These are phyloP conservation scores for Exaiptasia diaphana DNA, from an alignment of 64 coral and sea anemone genomes.

Conservation along the genomic window DNA sequence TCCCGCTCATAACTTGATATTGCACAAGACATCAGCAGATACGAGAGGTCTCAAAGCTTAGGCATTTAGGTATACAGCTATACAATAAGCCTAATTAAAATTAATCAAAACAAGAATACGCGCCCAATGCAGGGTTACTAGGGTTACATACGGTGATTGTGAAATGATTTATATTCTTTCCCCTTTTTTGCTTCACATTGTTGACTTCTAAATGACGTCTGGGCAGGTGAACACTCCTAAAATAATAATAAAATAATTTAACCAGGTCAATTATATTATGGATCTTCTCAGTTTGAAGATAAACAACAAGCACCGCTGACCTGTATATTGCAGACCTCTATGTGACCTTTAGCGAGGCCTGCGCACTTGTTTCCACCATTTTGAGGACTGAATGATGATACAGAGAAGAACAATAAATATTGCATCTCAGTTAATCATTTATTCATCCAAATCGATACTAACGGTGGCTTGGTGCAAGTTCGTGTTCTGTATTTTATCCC, in stretches of 20 bases:
- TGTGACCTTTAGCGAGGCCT: conserved; percentile 46
- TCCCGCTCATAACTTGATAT: neutral
- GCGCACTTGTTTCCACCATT: conserved; percentile 77
- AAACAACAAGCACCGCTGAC: neutral
- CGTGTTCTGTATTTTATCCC: conserved; percentile 53
- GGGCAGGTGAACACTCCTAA: neutral
- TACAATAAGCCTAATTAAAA: neutral
- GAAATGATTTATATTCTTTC: neutral
- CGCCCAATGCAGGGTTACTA: neutral
- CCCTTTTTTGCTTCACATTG: neutral
- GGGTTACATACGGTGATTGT: neutral
- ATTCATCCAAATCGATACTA: neutral
- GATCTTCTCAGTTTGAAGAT: too few species aligned
- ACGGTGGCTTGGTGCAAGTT: conserved; percentile 69
- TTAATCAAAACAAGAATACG: neutral
- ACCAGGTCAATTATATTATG: too few species aligned
- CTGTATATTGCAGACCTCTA: conserved; percentile 52
- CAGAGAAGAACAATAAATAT: neutral
- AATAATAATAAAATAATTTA: neutral
- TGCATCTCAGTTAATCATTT: neutral
- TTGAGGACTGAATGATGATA: conserved; percentile 40
- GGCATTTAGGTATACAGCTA: neutral
- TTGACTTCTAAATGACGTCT: neutral
- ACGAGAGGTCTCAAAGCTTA: neutral
- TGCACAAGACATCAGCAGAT: neutral